Conservation (phyloP, 1,140 invertebrate genomes). For the Cardiocondyla obscurior region DNA sequence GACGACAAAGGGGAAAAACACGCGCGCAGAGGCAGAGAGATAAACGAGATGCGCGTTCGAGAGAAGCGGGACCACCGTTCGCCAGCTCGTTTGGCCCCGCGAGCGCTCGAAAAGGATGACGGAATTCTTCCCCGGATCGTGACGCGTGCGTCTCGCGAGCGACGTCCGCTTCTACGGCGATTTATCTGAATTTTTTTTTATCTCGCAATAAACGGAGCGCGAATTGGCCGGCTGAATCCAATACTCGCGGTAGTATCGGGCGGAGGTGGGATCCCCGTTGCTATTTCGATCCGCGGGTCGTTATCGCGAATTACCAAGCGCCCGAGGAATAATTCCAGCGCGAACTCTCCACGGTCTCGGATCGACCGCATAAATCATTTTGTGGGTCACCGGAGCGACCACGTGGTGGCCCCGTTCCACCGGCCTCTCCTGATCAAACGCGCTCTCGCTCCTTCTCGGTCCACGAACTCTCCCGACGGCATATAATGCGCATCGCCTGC, state of each 20-base stretch:
- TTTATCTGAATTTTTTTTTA: not conserved
- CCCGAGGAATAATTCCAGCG: conserved; percentile 48
- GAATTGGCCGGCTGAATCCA: not conserved
- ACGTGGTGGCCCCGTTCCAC: conserved; percentile 50
- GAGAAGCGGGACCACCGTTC: not conserved
- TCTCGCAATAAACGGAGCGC: not conserved
- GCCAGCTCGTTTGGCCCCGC: not conserved
- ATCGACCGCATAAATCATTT: conserved; percentile 52
- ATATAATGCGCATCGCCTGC: conserved; percentile 1
- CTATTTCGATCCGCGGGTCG: conserved; percentile 29
- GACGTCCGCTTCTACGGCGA: no score
- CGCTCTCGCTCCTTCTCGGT: conserved; percentile 31
- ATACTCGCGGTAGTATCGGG: not conserved
- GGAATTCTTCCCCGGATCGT: no score
- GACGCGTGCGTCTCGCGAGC: not conserved
- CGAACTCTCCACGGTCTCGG: conserved; percentile 29
- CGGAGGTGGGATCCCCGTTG: not conserved
- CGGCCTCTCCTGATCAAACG: conserved; percentile 42
- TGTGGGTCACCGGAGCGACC: conserved; percentile 53
- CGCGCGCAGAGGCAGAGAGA: not conserved
- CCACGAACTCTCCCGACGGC: conserved; percentile 39
- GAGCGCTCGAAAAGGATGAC: no score
- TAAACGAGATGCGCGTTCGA: no score
- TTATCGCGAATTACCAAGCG: conserved; percentile 39
- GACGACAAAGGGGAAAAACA: not conserved